A percentile compares a stretch with the other conserved stretches of the same genome.
Evolutionary conservation across 2,797 vertebrate genomes (phyloP).

Genomic region (Muscicapa comitata): DNA sequence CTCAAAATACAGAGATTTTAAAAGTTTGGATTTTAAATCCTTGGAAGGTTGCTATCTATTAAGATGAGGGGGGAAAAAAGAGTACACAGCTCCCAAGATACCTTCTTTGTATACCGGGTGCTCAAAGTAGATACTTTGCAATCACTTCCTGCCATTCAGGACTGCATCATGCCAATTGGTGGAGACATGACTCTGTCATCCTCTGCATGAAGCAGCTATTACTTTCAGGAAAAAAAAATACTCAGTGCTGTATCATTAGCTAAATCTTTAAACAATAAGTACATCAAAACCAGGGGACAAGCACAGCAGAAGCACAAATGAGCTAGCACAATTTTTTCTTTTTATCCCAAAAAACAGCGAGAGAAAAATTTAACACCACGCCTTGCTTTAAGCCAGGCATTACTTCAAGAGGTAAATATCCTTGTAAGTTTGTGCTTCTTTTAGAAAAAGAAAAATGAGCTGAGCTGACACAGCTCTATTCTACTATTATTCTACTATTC

Average conservation of each 20-base stretch:
- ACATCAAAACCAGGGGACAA: rapidly evolving
- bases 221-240: neutral
- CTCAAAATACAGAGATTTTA: neutral
- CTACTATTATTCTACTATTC: neutral
- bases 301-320: neutral
- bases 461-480: neutral
- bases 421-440: neutral
- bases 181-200: neutral
- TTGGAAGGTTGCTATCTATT: neutral
- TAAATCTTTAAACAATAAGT: neutral
- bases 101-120: neutral
- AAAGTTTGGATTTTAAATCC: neutral
- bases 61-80: rapidly evolving
- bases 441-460: neutral
- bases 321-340: neutral
- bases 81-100: neutral
- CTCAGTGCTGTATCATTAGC: neutral
- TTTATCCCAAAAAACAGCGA: rapidly evolving
- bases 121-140: neutral
- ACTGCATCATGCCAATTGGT: neutral
- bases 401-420: neutral
- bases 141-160: neutral
- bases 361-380: neutral
- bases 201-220: neutral
- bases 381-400: neutral